Evolutionary conservation across 2,113 vertebrate species (phyloP), one percentile per base, ranked within the genome.

Genomic region (Labeo catla): DNA sequence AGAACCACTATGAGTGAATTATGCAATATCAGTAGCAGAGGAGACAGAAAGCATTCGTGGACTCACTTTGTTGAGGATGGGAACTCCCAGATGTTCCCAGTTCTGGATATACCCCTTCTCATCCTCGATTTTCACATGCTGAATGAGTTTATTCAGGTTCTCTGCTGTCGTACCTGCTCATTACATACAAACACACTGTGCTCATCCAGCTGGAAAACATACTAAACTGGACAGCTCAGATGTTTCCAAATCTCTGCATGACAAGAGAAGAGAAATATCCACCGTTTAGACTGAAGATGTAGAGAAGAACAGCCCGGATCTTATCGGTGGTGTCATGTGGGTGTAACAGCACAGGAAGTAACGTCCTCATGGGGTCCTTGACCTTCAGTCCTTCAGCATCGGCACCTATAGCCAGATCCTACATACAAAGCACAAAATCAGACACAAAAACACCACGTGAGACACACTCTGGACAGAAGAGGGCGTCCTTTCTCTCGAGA

Each of bases 271-370:
- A 83, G 6, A 52, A 54, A 85, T 34, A 82, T 83, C 84, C 95
- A 99, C 98, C 98, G 8, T 95, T 98, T 86, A 96, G 94, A 90
- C 97, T 96, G 92, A 99, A 99, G 91, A 99, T 99, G 88, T 99
- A 99, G 39, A 99, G 96, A 52, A 99, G 94, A 90, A 99, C 97
- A 19, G 97, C 97, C 92, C 98, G 92, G 86, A 99, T 98, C 94
- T 99, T 99, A 88, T 99, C 97, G 28, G 95, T 93, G 88, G 90
- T 97, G 65, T 95, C 95, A 83, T 96, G 92, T 7, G 86, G 96
- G 91, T 96, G 94, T 23, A 99, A 94, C 2, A 99, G 93, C 86
- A 99, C 96, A 1, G 98, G 98, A 89, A 99, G 95, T 39, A 99
- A 96, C 0, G 98, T 98, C 91, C 97, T 95, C 98, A 99, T 99